Conservation (phyloP, 2,797 vertebrate genomes). For the Oreochromis mossambicus region DNA sequence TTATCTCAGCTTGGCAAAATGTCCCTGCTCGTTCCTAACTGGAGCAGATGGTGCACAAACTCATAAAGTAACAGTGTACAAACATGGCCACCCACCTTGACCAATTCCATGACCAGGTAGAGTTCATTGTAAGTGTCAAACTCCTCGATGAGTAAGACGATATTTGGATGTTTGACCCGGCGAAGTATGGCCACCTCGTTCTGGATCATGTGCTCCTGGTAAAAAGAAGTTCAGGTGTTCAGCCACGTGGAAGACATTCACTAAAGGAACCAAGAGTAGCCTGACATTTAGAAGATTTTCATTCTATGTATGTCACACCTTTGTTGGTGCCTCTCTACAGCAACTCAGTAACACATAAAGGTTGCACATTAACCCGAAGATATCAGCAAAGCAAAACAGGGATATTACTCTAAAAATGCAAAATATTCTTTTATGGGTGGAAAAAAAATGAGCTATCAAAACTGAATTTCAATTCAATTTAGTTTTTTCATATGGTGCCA, state of each 20-base stretch:
- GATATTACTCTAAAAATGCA: background rate
- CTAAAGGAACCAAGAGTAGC: background rate
- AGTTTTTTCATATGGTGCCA: background rate
- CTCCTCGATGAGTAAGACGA: conserved; percentile 96
- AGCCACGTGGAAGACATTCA: background rate
- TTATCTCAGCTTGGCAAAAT: background rate
- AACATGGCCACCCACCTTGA: conserved; percentile 76
- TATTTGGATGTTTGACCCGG: conserved; percentile 95
- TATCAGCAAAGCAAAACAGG: background rate
- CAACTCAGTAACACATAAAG: background rate
- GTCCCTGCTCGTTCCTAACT: background rate
- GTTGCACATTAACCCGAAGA: background rate
- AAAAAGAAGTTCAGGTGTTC: background rate
- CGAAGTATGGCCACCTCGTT: conserved; percentile 97
- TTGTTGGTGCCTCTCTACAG: background rate
- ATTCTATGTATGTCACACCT: background rate
- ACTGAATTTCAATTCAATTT: background rate
- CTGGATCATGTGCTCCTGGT: conserved; percentile 97
- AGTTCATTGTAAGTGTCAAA: conserved; percentile 95
- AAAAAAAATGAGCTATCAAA: background rate
- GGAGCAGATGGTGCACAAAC: background rate
- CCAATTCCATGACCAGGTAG: conserved; percentile 98
- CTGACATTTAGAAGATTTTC: background rate
- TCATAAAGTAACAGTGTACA: background rate
- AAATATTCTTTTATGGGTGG: background rate